A percentile compares a stretch with the other conserved stretches of the same genome.
Conservation (phyloP, 2,888 invertebrate species). For the Hipparchia semele region DNA sequence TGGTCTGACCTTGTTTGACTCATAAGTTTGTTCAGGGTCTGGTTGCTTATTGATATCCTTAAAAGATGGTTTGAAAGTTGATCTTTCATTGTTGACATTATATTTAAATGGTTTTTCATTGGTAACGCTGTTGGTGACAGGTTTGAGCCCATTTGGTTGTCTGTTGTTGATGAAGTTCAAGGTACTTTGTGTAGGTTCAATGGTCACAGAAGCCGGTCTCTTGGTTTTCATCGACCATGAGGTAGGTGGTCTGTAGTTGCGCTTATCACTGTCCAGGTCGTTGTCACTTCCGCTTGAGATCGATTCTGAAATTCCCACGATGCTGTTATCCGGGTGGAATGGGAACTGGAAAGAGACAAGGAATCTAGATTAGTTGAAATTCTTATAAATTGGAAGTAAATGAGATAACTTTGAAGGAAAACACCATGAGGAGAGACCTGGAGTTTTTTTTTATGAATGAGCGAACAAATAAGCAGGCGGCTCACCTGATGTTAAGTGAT, state of each 20-base stretch:
- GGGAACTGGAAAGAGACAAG: slow-evolving; percentile 64
- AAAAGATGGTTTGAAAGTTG: background rate
- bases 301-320: slow-evolving; percentile 69
- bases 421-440: background rate
- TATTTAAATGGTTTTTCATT: slow-evolving; percentile 2
- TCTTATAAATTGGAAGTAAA: background rate
- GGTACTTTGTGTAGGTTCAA: background rate
- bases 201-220: slow-evolving; percentile 14
- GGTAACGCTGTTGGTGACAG: background rate
- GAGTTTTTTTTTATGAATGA: too few species aligned
- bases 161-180: background rate
- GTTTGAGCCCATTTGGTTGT: slow-evolving; percentile 1
- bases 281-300: slow-evolving; percentile 67
- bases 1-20: slow-evolving; percentile 23
- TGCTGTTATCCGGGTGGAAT: slow-evolving; percentile 68
- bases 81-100: slow-evolving; percentile 2
- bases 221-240: slow-evolving; percentile 77
- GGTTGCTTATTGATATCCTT: background rate
- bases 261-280: slow-evolving; percentile 69
- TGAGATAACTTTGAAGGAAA: background rate
- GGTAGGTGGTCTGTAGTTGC: slow-evolving; percentile 77
- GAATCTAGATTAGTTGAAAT: background rate
- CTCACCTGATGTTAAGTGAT: too few species aligned
- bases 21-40: slow-evolving; percentile 19
- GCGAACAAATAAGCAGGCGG: too few species aligned